Percentiles rank a stretch among this genome's conserved stretches.
phyloP scores from a whole-genome alignment of 2,888 invertebrate species.

The Branchipolynoe longqiensis region DNA sequence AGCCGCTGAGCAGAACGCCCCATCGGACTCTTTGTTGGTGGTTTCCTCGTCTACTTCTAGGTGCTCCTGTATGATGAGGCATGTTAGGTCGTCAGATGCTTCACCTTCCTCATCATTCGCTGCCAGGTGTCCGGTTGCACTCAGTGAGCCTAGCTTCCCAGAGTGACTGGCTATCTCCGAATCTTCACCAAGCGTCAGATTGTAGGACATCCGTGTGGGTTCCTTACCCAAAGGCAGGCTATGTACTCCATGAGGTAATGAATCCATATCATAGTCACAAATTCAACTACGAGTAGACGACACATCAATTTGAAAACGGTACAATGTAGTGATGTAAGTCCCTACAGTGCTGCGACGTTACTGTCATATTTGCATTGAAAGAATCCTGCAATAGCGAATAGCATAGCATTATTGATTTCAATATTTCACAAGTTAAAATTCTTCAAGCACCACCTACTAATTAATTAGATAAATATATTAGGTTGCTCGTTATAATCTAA shows the following conservation, averaged over 20 bases:
- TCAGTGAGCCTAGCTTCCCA: too few species aligned
- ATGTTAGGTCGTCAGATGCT: neutral
- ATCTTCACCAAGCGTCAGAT: neutral
- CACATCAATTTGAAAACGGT: too few species aligned
- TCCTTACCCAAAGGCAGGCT: neutral
- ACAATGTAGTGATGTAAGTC: too few species aligned
- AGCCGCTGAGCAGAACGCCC: neutral
- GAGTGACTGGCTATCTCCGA: neutral
- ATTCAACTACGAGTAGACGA: too few species aligned
- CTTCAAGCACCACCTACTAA: too few species aligned
- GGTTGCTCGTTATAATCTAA: too few species aligned
- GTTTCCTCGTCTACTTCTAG: conserved; percentile 12
- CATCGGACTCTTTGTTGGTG: neutral
- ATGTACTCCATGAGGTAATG: neutral
- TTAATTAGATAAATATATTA: too few species aligned
- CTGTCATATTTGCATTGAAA: too few species aligned
- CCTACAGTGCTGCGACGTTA: too few species aligned
- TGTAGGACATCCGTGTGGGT: neutral
- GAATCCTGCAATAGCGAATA: too few species aligned
- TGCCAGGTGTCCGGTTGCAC: neutral
- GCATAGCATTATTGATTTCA: too few species aligned
- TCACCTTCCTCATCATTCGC: neutral
- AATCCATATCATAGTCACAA: neutral
- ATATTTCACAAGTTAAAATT: too few species aligned
- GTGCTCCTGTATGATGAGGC: conserved; percentile 20